Evolutionary conservation across 1,140 invertebrate genomes (phyloP), one percentile per base, ranked within the genome.

Genomic region (Eulimnadia texana): DNA sequence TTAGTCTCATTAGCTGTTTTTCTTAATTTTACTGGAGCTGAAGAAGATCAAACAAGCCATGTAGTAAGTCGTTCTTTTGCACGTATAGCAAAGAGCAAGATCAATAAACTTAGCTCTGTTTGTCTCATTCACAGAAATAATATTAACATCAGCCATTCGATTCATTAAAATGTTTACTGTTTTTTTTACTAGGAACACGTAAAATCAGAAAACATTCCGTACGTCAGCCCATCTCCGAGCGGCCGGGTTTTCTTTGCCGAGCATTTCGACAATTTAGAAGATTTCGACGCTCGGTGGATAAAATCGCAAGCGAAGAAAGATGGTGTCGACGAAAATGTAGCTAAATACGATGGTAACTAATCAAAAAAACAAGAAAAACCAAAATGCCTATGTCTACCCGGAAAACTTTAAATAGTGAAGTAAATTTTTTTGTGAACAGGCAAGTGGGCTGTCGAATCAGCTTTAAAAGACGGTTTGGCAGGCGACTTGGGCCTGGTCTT

Each of bases 311-410:
- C 94, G 0, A 96, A 93, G 72, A 98, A 98, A 74, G 90, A 96
- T 64, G 89, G 83, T 61, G 84, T 84, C 10, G 90, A 93, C 67
- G 90, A 92, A 64, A 83, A 85, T 64, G 87, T 97, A 64, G 86
- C 92, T 2, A 95, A 96, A 78, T 98, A 97, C 76, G 90, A 97
- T 78, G 94, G 93, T 74, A 76, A 78, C 33, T n/a, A n/a, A n/a
- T n/a, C n/a, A n/a, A n/a, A n/a, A n/a, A n/a, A n/a, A 42, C 33
- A 16, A 42, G 69, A 83, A 65, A 58, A 42, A 58, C 3, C 10
- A 58, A 22, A 53, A 33, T 33, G 20, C 19, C n/a, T n/a, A n/a
- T n/a, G n/a, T n/a, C n/a, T n/a, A n/a, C n/a, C n/a, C n/a, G n/a
- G n/a, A n/a, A n/a, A n/a, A n/a, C n/a, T n/a, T n/a, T n/a, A n/a